Conservation (phyloP, 2,888 invertebrate species). For the Calameuta idolon region DNA sequence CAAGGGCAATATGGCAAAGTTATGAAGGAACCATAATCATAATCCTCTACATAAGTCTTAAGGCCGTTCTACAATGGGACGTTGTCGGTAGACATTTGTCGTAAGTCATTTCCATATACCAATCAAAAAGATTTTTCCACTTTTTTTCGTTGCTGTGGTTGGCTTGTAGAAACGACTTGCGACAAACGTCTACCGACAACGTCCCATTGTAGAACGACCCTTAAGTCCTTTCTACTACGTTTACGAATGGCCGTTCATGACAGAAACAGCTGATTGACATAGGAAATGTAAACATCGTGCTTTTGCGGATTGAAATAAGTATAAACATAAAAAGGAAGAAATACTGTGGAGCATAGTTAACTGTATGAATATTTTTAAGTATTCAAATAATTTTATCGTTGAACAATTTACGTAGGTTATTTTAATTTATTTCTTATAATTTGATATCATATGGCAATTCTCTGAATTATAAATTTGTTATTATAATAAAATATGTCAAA, state of each 20-base stretch:
- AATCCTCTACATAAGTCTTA: background rate
- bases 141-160: no score
- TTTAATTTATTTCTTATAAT: background rate
- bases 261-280: background rate
- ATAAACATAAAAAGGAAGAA: background rate
- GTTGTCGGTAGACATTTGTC: no score
- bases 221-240: no score
- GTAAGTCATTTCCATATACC: no score
- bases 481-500: constrained; percentile 9
- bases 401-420: background rate
- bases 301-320: background rate
- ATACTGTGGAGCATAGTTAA: background rate
- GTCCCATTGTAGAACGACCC: no score
- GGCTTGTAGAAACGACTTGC: no score
- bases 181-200: no score
- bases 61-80: no score
- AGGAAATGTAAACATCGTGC: background rate
- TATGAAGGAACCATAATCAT: background rate
- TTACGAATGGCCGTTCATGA: background rate
- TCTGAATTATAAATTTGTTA: background rate
- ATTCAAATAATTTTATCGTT: background rate
- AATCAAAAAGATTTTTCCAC: no score
- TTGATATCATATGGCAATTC: background rate
- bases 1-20: background rate
- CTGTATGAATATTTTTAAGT: background rate